These are phyloP conservation scores for Sphecodes monilicornis DNA, from an alignment of 2,888 invertebrate species.

Conservation along the genomic window DNA sequence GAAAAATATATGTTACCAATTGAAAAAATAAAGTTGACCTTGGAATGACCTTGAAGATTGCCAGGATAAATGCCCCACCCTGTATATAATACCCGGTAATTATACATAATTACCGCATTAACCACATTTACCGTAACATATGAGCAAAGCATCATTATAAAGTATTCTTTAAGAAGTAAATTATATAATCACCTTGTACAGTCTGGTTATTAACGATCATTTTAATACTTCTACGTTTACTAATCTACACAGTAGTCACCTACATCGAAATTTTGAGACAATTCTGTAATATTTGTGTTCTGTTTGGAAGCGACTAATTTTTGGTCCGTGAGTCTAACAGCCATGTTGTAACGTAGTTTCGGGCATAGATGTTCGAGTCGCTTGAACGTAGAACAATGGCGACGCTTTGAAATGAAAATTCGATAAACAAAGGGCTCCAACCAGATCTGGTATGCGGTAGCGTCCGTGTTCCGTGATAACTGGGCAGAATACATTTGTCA, in stretches of 20 bases:
- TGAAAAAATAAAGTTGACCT: too few species aligned
- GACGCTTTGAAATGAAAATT: conserved; percentile 44
- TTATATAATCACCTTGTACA: too few species aligned
- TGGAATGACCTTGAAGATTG: too few species aligned
- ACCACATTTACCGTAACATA: too few species aligned
- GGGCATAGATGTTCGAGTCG: neutral
- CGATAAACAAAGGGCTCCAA: conserved; percentile 40
- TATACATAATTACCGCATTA: too few species aligned
- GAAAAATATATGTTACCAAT: too few species aligned
- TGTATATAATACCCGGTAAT: too few species aligned
- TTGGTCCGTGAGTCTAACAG: neutral
- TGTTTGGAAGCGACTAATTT: neutral
- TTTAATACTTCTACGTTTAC: neutral
- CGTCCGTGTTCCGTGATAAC: conserved; percentile 18
- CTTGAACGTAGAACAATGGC: conserved; percentile 29
- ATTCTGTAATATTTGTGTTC: neutral
- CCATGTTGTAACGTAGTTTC: neutral
- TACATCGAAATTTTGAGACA: neutral
- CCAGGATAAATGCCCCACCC: too few species aligned
- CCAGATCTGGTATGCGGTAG: conserved; percentile 30
- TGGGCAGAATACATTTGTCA: conserved; percentile 58
- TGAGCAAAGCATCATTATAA: too few species aligned
- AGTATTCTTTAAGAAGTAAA: too few species aligned
- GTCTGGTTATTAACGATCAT: too few species aligned
- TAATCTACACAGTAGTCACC: neutral